Evolutionary conservation across 2,113 vertebrate genomes (phyloP).

Genomic region (Nesoenas mayeri): DNA sequence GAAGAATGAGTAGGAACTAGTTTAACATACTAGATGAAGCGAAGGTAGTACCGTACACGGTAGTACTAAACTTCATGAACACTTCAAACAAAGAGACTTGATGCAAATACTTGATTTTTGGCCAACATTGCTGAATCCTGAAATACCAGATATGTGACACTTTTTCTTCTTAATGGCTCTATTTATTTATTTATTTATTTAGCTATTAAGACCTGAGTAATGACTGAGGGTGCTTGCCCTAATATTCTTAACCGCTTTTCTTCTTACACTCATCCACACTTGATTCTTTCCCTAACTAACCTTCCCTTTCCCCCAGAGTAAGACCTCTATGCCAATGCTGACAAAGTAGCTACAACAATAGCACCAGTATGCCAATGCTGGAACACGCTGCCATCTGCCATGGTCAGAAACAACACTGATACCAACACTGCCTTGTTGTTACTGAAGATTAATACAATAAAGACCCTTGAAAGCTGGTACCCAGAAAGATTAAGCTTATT

Average conservation of each 20-base stretch:
- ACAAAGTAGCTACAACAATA: neutral
- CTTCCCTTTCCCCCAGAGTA: neutral
- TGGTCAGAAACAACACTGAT: neutral
- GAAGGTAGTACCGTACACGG: neutral
- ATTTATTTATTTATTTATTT: neutral
- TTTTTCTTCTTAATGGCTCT: neutral
- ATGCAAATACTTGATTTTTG: neutral
- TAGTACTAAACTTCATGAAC: neutral
- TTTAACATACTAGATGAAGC: neutral
- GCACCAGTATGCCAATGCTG: neutral
- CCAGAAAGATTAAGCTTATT: constrained; percentile 26
- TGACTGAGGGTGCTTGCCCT: neutral
- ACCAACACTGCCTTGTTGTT: neutral
- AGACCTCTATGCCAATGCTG: neutral
- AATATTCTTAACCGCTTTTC: neutral
- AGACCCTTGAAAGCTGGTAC: constrained; percentile 31
- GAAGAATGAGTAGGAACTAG: neutral
- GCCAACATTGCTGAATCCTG: neutral
- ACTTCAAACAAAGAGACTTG: neutral
- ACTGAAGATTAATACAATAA: neutral
- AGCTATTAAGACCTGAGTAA: neutral
- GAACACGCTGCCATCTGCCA: neutral
- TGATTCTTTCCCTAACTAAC: neutral
- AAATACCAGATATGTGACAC: neutral
- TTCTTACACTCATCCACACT: neutral